phyloP scores from a whole-genome alignment of 2,113 vertebrate species.

The Epinephelus lanceolatus region DNA sequence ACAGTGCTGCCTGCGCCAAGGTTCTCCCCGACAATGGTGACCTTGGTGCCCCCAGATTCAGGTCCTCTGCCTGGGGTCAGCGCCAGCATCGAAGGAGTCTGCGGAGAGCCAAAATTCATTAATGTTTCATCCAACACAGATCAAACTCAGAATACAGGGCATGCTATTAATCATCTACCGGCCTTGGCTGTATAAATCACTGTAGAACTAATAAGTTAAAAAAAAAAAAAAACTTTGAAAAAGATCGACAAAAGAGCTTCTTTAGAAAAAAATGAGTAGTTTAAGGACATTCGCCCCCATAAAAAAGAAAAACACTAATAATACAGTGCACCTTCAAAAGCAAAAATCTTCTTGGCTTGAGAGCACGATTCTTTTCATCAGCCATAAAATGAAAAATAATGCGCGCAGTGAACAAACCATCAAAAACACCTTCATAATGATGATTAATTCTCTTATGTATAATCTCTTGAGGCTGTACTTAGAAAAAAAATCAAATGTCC shows the following conservation, averaged over 20 bases:
- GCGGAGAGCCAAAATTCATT: constrained; percentile 14
- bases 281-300: neutral
- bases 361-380: constrained; percentile 2
- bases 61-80: constrained; percentile 93
- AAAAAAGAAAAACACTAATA: neutral
- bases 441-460: neutral
- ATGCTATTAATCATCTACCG: neutral
- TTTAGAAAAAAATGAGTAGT: neutral
- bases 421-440: constrained; percentile 3
- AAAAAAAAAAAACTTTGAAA: neutral
- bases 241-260: neutral
- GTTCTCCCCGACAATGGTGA: constrained; percentile 94
- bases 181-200: neutral
- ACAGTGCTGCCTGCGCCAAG: constrained; percentile 92
- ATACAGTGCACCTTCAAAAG: neutral
- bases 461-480: neutral
- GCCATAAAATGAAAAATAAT: constrained; percentile 1
- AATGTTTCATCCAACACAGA: constrained; percentile 7
- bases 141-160: constrained; percentile 9
- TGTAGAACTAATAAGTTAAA: neutral
- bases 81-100: constrained; percentile 90
- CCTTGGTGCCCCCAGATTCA: constrained; percentile 95
- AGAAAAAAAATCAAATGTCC: neutral
- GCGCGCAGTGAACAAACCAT: neutral
- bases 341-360: neutral